Base-by-base conservation (phyloP, 2,888 invertebrate genomes). In the Octodonta nipae region DNA sequence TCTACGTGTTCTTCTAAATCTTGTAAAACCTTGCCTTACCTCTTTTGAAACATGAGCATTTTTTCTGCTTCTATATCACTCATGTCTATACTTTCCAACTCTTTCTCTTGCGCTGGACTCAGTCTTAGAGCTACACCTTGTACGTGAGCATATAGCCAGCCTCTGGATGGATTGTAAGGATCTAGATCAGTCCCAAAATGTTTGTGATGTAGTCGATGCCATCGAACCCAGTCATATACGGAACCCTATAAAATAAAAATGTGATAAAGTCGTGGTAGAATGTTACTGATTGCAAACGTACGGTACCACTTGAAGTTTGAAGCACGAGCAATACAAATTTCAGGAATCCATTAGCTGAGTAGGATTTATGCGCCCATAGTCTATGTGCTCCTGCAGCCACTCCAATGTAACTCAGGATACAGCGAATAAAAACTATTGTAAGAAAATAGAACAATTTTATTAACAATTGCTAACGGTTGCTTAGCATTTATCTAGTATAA, bases 301-400 rank as follows among this genome's bases (percentile, higher is more conserved):
- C 92, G 67, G 87, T 83, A 41, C 88, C 86, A n/a, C 82, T 78
- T 36, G 89, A 56, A 0, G 87, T 85, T 54, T 95, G 87, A 42
- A 78, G 78, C 3, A 88, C 38, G 69, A 84, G 80, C 1, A 96
- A 68, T 13, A 82, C 64, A n/a, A 86, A 55, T 45, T 77, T 71
- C 0, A 92, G 60, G 2, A 75, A 69, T 3, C 69, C 64, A 35
- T 64, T 71, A 1, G 92, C 93, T 49, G 75, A 74, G 58, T 86
- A 96, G 0, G 84, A 69, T 29, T 69, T 65, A 59, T 96, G 96
- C 0, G 92, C 78, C 93, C 93, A 96, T 17, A 93, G 64, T 42
- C 95, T 69, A 58, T 96, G 96, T 1, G 88, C 83, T 1, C 95
- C 95, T 2, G 85, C 81, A 0, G 92, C 91, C 14, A 85, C 75